These are phyloP conservation scores for Spicauda simplicius DNA, from an alignment of 2,888 invertebrate genomes.

Conservation along the genomic window DNA sequence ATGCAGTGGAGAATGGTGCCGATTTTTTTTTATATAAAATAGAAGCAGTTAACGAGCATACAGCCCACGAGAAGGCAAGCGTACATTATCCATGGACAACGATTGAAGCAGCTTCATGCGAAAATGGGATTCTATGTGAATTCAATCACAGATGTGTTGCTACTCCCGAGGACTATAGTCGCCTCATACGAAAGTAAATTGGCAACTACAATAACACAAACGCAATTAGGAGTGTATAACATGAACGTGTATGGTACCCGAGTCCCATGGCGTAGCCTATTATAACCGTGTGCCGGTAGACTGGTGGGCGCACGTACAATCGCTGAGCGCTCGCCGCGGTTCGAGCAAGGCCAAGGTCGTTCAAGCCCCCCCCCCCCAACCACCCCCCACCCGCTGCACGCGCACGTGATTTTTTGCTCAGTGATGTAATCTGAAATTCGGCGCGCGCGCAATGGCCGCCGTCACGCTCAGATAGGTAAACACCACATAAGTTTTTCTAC, in stretches of 20 bases:
- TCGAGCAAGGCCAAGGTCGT: constrained; percentile 81
- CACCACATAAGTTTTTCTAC: constrained; percentile 35
- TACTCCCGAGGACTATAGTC: too few species aligned
- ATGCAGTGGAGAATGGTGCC: too few species aligned
- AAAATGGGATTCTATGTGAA: too few species aligned
- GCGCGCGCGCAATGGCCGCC: constrained; percentile 76
- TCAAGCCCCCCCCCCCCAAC: constrained; percentile 50
- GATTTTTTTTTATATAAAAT: too few species aligned
- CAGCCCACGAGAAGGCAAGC: too few species aligned
- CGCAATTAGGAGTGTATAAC: not conserved
- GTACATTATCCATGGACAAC: too few species aligned
- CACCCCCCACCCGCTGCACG: constrained; percentile 51
- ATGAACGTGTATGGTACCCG: not conserved
- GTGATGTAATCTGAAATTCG: constrained; percentile 82
- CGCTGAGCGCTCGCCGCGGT: constrained; percentile 71
- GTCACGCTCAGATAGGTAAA: constrained; percentile 49
- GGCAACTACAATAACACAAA: too few species aligned
- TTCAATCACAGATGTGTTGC: too few species aligned
- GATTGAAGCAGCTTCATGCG: too few species aligned
- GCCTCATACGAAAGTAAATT: too few species aligned
- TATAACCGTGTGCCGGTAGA: constrained; percentile 65
- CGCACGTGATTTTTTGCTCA: constrained; percentile 77
- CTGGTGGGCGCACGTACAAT: constrained; percentile 80
- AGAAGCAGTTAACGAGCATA: too few species aligned
- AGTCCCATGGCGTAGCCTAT: constrained; percentile 39